These are phyloP conservation scores for Idaea dimidiata DNA, from an alignment of 2,888 invertebrate species.

Conservation along the genomic window DNA sequence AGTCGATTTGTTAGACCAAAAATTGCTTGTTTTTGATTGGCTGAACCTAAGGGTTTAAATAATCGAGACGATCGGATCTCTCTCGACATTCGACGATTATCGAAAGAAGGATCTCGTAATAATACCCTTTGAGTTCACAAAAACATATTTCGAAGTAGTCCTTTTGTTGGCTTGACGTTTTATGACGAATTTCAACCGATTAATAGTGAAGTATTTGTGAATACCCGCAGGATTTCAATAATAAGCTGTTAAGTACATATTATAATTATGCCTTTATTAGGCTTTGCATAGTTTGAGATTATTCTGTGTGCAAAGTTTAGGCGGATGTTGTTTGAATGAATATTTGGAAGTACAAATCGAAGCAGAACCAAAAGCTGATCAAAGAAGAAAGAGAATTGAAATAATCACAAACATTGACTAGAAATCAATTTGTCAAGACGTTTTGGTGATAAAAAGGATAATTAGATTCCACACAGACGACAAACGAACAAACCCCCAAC, in stretches of 20 bases:
- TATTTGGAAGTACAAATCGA: too few species aligned
- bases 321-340: too few species aligned
- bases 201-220: neutral
- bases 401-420: too few species aligned
- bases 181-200: neutral
- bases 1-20: too few species aligned
- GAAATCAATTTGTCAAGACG: too few species aligned
- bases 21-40: neutral
- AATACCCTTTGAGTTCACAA: neutral
- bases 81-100: neutral
- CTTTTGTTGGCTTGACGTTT: neutral
- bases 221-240: neutral
- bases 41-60: neutral
- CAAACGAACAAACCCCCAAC: too few species aligned
- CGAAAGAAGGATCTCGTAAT: neutral
- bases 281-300: neutral
- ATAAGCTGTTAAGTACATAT: too few species aligned
- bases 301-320: too few species aligned
- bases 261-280: neutral
- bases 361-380: too few species aligned
- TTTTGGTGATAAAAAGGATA: too few species aligned
- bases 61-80: neutral
- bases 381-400: too few species aligned
- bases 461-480: too few species aligned
- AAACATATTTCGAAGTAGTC: neutral